phyloP scores from a whole-genome alignment of 2,888 invertebrate species.

The Lasioglossum figueresi region DNA sequence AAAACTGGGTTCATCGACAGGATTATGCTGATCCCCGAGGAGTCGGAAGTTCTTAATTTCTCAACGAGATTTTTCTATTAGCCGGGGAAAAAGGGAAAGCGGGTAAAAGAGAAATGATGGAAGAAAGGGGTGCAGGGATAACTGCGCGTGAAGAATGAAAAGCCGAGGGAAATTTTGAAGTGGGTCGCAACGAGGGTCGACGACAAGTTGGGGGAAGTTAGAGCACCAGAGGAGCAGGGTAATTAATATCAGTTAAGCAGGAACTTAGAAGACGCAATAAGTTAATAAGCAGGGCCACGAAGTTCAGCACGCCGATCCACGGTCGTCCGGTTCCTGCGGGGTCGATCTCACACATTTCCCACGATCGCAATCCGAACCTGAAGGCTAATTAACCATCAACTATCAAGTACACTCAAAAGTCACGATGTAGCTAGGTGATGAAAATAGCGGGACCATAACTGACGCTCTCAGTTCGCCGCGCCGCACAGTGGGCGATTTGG shows the following conservation, averaged over 20 bases:
- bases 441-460: not conserved
- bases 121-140: not conserved
- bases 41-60: not conserved
- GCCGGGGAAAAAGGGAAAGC: not conserved
- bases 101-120: not conserved
- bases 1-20: not conserved
- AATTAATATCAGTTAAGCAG: constrained; percentile 71
- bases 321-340: constrained; percentile 33
- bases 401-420: not conserved
- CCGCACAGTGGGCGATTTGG: too few species aligned
- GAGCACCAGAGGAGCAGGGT: constrained; percentile 46
- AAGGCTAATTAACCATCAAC: not conserved
- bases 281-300: constrained; percentile 67
- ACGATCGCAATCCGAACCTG: constrained; percentile 17
- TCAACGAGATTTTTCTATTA: not conserved
- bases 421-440: not conserved
- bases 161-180: constrained; percentile 12
- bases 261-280: constrained; percentile 68
- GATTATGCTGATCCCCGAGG: not conserved
- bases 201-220: constrained; percentile 35
- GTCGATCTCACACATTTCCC: constrained; percentile 24
- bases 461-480: not conserved
- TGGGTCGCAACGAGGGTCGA: constrained; percentile 22
- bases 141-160: constrained; percentile 19
- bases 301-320: constrained; percentile 60